These are phyloP conservation scores for Sapayoa aenigma DNA, from an alignment of 2,113 vertebrate species.

Conservation along the genomic window DNA sequence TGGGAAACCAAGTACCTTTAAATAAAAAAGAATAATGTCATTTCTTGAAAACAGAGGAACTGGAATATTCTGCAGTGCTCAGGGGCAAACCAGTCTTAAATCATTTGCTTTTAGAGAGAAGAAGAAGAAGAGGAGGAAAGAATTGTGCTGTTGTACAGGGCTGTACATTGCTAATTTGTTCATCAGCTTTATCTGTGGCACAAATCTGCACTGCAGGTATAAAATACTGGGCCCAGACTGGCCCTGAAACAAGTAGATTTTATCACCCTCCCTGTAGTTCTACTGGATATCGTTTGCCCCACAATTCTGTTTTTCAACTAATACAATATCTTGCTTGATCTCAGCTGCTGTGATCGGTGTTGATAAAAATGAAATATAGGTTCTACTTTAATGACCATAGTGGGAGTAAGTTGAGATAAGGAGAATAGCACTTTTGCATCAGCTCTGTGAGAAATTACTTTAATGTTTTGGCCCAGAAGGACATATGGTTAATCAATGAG, in stretches of 20 bases:
- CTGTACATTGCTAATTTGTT: neutral
- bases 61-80: neutral
- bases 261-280: neutral
- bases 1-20: neutral
- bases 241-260: neutral
- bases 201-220: rapidly evolving
- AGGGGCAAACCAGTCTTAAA: neutral
- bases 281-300: neutral
- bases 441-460: neutral
- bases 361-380: neutral
- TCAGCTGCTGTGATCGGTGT: neutral
- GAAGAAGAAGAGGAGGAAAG: neutral
- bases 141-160: neutral
- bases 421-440: neutral
- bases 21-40: rapidly evolving
- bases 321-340: neutral
- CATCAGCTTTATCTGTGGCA: neutral
- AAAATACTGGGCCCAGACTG: neutral
- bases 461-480: neutral
- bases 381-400: neutral
- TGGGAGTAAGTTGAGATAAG: neutral
- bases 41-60: neutral
- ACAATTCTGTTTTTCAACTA: neutral
- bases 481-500: neutral
- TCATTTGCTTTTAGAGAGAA: too few species aligned